Conservation (phyloP, 1,140 invertebrate genomes). For the Drosophila oshimai region DNA sequence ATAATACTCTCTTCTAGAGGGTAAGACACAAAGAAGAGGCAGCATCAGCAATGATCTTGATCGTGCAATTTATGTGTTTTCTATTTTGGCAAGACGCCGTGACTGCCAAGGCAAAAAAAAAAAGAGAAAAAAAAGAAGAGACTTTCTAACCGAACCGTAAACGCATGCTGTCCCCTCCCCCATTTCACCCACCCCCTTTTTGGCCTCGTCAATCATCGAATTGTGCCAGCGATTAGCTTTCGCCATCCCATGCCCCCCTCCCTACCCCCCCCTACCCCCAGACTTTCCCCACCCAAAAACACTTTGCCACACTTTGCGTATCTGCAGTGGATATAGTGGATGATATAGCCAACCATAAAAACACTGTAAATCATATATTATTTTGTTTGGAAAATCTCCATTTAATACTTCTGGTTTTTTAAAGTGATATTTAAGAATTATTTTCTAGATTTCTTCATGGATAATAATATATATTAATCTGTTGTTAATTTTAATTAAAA, state of each 20-base stretch:
- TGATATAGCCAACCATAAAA: no score
- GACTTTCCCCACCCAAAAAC: background rate
- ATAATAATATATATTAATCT: no score
- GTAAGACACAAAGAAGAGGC: background rate
- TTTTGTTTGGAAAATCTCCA: no score
- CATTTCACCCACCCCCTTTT: background rate
- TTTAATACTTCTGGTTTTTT: no score
- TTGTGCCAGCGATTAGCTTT: conserved; percentile 46
- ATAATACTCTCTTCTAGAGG: background rate
- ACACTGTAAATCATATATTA: background rate
- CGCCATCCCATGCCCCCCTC: background rate
- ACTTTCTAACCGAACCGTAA: conserved; percentile 19
- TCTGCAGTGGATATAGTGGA: background rate
- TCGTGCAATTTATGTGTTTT: conserved; percentile 76
- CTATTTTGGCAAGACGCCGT: conserved; percentile 72
- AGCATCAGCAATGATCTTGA: conserved; percentile 69
- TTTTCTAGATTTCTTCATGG: no score
- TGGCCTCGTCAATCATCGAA: conserved; percentile 41
- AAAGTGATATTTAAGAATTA: no score
- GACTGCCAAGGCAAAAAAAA: conserved; percentile 58
- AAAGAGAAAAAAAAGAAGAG: background rate
- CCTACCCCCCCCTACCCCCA: background rate
- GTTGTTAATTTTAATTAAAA: no score
- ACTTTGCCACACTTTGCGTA: background rate
- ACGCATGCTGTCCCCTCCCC: conserved; percentile 1